Base-by-base conservation (phyloP, 1,140 invertebrate genomes). In the Luehdorfia chinensis region DNA sequence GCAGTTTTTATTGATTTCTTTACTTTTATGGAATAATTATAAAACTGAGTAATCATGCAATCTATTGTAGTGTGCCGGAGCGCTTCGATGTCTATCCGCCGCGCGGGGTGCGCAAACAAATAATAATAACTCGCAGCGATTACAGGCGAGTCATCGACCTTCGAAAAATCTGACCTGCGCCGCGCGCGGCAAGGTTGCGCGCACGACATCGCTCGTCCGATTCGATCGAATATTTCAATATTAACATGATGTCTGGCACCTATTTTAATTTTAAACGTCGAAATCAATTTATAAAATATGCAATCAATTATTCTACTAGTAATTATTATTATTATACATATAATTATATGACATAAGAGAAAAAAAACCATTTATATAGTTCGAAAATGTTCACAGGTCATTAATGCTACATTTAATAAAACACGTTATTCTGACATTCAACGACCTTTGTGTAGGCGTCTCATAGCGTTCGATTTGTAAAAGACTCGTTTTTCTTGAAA, bases 161-260 rank as follows among this genome's bases (percentile, higher is more conserved):
- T 84, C 78, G 71, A 83, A 84, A 83, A 75, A 83, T 84, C 75
- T 83, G 78, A 83, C 78, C 80, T 83, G 80, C 73, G 69, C 58
- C 56, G 67, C 65, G 59, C 67, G 55, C 59, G 55, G 67, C 71
- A 81, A 79, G 77, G 77, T 81, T 81, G 77, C 68, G 62, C 58
- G 47, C 63, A 57, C 55, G 52, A 55, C 57, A 52, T 30, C 55
- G 55, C 56, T 50, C 55, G 34, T 25, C 27, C 28, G 37, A 15
- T 45, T 55, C 45, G 49, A 54, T 48, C 46, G 39, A 51, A 46
- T 47, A 51, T 59, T 62, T 50, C n/a, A 59, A 46, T 52, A 52
- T 44, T 58, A 46, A 37, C 23, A 49, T 11, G 11, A 55, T 25
- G 23, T 37, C 51, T 41, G 30, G 33, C 9, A 7, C 36, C 19